A percentile compares a stretch with the other conserved stretches of the same genome.
Conservation (phyloP, 2,797 vertebrate species). For the Monodelphis domestica region DNA sequence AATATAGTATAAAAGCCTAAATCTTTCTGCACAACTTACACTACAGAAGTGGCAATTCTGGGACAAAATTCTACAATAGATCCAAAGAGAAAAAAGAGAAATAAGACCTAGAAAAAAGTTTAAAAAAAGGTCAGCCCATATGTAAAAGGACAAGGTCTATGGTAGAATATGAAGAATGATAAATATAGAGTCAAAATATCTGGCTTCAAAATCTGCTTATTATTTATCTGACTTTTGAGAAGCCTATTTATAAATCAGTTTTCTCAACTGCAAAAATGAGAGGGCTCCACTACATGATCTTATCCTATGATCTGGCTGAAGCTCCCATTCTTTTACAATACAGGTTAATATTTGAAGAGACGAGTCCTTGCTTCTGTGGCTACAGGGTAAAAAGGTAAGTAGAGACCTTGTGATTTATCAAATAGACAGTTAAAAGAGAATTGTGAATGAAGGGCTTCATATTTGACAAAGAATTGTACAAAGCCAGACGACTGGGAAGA, state of each 20-base stretch:
- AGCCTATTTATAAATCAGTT: not conserved
- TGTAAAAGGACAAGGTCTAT: not conserved
- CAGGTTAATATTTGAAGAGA: not conserved
- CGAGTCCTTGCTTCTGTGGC: not conserved
- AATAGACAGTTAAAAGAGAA: not conserved
- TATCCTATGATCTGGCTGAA: not conserved
- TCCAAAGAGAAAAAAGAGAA: not conserved
- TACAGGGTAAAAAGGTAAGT: not conserved
- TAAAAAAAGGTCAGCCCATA: not conserved
- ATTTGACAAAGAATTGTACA: not conserved
- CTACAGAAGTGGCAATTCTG: not conserved
- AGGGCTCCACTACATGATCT: not conserved
- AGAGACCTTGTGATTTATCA: not conserved
- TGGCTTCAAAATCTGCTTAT: not conserved
- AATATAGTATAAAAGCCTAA: not conserved
- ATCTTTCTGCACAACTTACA: not conserved
- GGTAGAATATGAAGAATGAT: not conserved
- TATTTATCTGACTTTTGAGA: not conserved
- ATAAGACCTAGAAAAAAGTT: not conserved
- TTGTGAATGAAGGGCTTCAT: not conserved
- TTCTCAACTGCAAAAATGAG: not conserved
- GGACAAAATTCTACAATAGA: not conserved
- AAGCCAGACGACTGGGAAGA: not conserved
- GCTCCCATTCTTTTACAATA: too few relatives aligned
- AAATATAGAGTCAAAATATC: not conserved